These are phyloP conservation scores for Sebastes glaucus DNA, from an alignment of 2,797 vertebrate species.

Conservation along the genomic window DNA sequence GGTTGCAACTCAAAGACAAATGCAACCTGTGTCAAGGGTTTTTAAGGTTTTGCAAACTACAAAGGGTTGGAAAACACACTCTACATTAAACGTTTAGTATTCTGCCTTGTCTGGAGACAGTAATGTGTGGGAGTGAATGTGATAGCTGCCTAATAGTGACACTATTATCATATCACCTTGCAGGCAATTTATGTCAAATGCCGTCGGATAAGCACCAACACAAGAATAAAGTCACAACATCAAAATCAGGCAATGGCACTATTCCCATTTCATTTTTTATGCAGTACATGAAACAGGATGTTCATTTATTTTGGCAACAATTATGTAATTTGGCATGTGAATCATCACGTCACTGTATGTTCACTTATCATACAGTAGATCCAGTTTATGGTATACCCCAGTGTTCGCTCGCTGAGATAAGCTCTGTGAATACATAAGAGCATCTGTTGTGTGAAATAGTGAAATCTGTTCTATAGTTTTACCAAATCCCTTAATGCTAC, in stretches of 20 bases:
- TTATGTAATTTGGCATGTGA: neutral
- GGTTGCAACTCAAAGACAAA: neutral
- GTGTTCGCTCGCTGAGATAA: neutral
- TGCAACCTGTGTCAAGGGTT: neutral
- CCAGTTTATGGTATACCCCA: neutral
- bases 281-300: neutral
- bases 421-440: slow-evolving; percentile 9
- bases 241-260: neutral
- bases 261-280: neutral
- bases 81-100: neutral
- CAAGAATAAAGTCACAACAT: neutral
- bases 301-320: neutral
- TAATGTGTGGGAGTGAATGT: neutral
- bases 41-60: neutral
- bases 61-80: neutral
- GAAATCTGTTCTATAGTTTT: slow-evolving; percentile 29
- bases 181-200: neutral
- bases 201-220: neutral
- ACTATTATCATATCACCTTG: neutral
- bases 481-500: slow-evolving; percentile 10
- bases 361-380: neutral
- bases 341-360: neutral
- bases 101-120: neutral
- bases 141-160: neutral
- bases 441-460: slow-evolving; percentile 43